Percentiles rank a stretch among this genome's conserved stretches.
Evolutionary conservation across 2,113 vertebrate species (phyloP).

Genomic region (Toxostoma redivivum): DNA sequence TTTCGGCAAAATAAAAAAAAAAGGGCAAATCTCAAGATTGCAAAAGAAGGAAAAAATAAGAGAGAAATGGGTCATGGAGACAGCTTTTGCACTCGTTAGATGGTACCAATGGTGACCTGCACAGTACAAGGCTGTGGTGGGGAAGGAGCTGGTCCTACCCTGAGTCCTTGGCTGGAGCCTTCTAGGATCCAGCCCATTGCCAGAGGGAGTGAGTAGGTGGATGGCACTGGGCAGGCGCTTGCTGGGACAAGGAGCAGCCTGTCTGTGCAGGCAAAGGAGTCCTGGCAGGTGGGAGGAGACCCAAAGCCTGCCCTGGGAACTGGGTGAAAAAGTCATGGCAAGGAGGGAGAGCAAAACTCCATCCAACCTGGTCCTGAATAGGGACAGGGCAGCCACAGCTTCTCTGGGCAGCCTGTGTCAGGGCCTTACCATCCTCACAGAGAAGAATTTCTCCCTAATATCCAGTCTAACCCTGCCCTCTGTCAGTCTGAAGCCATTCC

Average conservation of each 20-base stretch:
- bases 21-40: background rate
- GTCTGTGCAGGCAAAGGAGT: background rate
- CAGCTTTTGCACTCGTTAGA: background rate
- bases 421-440: background rate
- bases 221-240: background rate
- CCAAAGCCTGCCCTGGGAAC: background rate
- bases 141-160: background rate
- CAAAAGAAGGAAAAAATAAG: background rate
- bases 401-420: background rate
- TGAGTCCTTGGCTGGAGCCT: background rate
- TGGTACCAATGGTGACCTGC: background rate
- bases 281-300: background rate
- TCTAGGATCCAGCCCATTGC: background rate
- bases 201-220: background rate
- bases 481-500: background rate
- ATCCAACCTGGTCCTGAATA: background rate
- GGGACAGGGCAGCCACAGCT: background rate
- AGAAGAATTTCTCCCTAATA: background rate
- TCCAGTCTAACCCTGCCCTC: background rate
- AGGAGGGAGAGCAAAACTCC: background rate
- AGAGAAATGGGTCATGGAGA: background rate
- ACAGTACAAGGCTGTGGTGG: accelerated
- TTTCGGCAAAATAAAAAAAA: background rate
- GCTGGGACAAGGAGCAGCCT: background rate
- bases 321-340: background rate